Evolutionary conservation across 2,113 vertebrate species (phyloP).

Genomic region (Leucopsar rothschildi): DNA sequence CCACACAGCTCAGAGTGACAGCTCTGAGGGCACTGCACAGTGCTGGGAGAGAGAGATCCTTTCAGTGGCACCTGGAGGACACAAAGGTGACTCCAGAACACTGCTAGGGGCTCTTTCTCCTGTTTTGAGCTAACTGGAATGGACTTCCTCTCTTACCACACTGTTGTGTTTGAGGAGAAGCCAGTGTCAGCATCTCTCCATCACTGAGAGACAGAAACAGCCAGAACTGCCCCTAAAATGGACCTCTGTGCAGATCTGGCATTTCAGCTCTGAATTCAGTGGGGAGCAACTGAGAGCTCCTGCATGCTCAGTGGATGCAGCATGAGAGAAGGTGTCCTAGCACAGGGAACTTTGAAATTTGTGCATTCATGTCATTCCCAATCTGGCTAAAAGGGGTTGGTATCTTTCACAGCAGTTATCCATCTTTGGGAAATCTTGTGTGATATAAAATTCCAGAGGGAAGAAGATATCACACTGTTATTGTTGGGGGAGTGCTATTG

Average conservation of each 20-base stretch:
- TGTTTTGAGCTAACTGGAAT: neutral
- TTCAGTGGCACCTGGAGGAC: neutral
- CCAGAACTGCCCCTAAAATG: neutral
- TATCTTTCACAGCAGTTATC: neutral
- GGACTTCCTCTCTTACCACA: neutral
- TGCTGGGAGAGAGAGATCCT: neutral
- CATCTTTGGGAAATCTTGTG: neutral
- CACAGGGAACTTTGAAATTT: neutral
- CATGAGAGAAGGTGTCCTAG: neutral
- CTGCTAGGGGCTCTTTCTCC: neutral
- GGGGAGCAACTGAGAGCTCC: neutral
- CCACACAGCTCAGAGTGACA: neutral
- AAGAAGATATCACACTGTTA: neutral
- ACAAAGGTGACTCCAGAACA: neutral
- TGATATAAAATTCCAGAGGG: neutral
- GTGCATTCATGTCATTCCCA: fast-evolving
- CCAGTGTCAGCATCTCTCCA: neutral
- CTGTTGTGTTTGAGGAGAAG: neutral
- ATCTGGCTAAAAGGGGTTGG: neutral
- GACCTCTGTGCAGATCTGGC: neutral
- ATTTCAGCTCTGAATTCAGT: neutral
- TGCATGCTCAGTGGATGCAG: neutral
- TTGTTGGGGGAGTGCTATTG: neutral
- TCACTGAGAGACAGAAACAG: neutral
- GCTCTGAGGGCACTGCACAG: neutral